Evolutionary conservation across 1,140 invertebrate species (phyloP).

Genomic region (Eriocheir sinensis): DNA sequence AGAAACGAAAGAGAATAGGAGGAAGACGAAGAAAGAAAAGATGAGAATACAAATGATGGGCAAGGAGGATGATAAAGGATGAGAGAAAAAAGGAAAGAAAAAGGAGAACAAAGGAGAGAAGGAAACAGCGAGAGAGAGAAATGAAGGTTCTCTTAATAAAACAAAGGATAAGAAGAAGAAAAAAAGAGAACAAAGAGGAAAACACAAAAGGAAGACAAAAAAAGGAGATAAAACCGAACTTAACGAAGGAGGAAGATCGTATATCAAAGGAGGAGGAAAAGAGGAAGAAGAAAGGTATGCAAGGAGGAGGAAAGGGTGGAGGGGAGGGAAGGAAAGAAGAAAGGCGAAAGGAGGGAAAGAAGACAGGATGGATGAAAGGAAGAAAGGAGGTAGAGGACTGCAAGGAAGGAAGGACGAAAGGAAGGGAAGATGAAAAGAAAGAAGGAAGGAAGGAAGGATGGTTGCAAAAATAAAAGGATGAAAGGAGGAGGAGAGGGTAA

Average conservation of each 20-base stretch:
- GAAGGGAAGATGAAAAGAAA: too few species aligned
- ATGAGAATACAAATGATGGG: not conserved
- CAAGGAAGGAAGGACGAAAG: too few species aligned
- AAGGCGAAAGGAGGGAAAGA: too few species aligned
- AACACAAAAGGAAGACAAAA: slow-evolving; percentile 10
- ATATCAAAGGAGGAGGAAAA: not conserved
- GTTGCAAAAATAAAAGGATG: too few species aligned
- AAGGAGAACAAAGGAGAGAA: too few species aligned
- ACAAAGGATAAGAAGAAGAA: not conserved
- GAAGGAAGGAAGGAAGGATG: too few species aligned
- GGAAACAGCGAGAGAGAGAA: not conserved
- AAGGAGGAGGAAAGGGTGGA: too few species aligned
- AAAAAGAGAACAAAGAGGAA: slow-evolving; percentile 24
- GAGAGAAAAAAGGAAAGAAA: too few species aligned
- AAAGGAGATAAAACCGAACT: not conserved
- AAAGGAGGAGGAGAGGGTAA: too few species aligned
- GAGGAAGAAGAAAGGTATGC: not conserved
- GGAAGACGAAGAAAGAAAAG: not conserved
- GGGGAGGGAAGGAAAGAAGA: too few species aligned
- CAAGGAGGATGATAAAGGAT: not conserved
- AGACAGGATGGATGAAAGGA: too few species aligned
- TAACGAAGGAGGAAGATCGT: not conserved
- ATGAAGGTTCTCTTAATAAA: not conserved
- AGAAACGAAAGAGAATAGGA: not conserved
- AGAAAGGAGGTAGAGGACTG: too few species aligned